Evolutionary conservation across 1,140 invertebrate species (phyloP).

Genomic region (Thalassaphorura encarpata): DNA sequence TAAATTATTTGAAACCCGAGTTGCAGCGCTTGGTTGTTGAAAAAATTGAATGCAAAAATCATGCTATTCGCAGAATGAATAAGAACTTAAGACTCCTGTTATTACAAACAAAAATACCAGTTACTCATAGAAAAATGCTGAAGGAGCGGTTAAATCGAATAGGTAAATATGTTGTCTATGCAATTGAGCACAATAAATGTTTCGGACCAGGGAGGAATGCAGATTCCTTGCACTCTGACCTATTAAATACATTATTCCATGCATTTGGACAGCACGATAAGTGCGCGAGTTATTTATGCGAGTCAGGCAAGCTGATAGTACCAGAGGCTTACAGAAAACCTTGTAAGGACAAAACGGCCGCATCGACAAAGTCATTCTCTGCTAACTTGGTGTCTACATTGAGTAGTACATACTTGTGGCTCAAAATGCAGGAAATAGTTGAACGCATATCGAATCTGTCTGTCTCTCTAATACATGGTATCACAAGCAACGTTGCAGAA

Average conservation of each 20-base stretch:
- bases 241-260: slow-evolving; percentile 26
- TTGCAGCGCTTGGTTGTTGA: slow-evolving; percentile 21
- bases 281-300: slow-evolving; percentile 9
- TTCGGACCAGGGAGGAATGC: slow-evolving; percentile 2
- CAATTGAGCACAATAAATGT: slow-evolving; percentile 6
- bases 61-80: slow-evolving; percentile 36
- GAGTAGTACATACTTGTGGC: not conserved
- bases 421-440: not conserved
- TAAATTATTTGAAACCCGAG: slow-evolving; percentile 16
- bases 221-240: slow-evolving; percentile 16
- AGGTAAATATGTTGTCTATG: slow-evolving; percentile 3
- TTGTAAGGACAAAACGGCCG: too few relatives aligned
- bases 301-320: too few relatives aligned
- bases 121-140: not conserved
- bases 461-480: not conserved
- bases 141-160: slow-evolving; percentile 3
- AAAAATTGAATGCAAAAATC: slow-evolving; percentile 35
- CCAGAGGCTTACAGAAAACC: too few relatives aligned
- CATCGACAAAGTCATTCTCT: not conserved
- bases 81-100: slow-evolving; percentile 31
- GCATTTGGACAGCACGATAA: slow-evolving; percentile 29
- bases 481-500: slow-evolving; percentile 5
- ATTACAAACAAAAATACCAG: slow-evolving; percentile 24
- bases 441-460: not conserved
- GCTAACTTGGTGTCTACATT: not conserved